Base-by-base conservation (phyloP, 2,113 vertebrate species). In the Takifugu bimaculatus region DNA sequence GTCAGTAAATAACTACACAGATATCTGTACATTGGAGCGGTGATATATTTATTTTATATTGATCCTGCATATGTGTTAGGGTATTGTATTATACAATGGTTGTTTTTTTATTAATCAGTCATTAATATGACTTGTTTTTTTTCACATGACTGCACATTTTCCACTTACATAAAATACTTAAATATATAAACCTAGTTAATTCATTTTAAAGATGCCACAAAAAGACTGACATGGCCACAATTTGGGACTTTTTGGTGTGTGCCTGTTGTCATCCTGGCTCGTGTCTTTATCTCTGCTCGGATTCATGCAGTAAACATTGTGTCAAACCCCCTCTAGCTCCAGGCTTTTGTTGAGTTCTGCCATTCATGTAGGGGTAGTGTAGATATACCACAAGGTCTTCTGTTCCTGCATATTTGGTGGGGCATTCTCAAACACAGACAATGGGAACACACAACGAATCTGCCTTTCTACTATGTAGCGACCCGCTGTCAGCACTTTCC, bases 221-320 rank as follows among this genome's bases (percentile, higher is more conserved):
- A 39, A 39, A 39, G 35, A 39, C 35, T 39, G 35, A 39, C 35
- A 39, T 67, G 77, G 58, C 65, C 65, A 66, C 57, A 56, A 62
- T 15, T 62, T 77, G 61, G 57, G 45, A 29, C 44, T 81, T 83
- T 68, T 70, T 26, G 69, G 65, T 63, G 43, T 69, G 44, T 68
- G 68, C n/a, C 63, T 2, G n/a, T 61, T 58, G 61, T 74, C 57
- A 62, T 62, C 60, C 52, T 64, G 66, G 59, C 72, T 65, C 75
- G 70, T 69, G 81, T 62, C 70, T 75, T 83, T 73, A 66, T 53
- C 52, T 77, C 45, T 67, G 65, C 78, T 81, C 64, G 60, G 67
- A 68, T 71, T 74, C 67, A 72, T 72, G 69, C 15, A 39, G 70
- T 56, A 63, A 72, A 74, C 65, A 78, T 60, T 81, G 68, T 82